phyloP scores from a whole-genome alignment of 1,140 invertebrate genomes.

The Drosophila nikananu region DNA sequence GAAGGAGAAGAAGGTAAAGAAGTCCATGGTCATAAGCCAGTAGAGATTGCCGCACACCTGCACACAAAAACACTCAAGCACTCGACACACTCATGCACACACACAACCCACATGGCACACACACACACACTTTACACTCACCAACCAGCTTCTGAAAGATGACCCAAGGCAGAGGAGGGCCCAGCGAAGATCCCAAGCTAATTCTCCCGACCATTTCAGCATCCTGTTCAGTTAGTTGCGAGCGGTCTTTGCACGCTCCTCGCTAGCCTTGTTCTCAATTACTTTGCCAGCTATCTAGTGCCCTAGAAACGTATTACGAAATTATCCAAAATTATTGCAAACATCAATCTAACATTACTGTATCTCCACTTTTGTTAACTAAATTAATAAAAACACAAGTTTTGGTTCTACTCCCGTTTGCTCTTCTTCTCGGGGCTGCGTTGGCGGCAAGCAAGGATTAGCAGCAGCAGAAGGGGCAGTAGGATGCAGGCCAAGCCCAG shows the following conservation, averaged over 20 bases:
- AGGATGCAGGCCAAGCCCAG: conserved; percentile 30
- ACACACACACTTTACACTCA: conserved; percentile 7
- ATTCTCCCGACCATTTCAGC: conserved; percentile 66
- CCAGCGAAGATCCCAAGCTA: conserved; percentile 46
- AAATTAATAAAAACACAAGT: conserved; percentile 43
- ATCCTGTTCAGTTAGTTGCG: conserved; percentile 64
- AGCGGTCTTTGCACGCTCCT: conserved; percentile 69
- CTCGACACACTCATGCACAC: conserved; percentile 31
- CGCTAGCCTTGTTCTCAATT: conserved; percentile 74
- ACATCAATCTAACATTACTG: conserved; percentile 37
- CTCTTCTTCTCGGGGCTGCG: conserved; percentile 19
- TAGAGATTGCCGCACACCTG: conserved; percentile 55
- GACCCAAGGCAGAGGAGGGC: conserved; percentile 11
- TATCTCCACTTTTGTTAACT: conserved; percentile 35
- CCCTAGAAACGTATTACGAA: conserved; percentile 58
- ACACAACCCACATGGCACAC: conserved; percentile 21
- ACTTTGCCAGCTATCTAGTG: conserved; percentile 66
- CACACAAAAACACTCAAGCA: conserved; percentile 30
- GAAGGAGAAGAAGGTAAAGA: conserved; percentile 85
- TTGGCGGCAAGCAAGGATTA: neutral
- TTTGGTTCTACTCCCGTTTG: conserved; percentile 51
- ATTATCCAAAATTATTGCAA: conserved; percentile 41
- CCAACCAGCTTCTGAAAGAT: conserved; percentile 33
- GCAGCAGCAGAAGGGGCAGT: conserved; percentile 25
- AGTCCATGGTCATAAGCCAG: conserved; percentile 83